These are phyloP conservation scores for Diogma glabrata DNA, from an alignment of 2,888 invertebrate genomes.

Conservation along the genomic window DNA sequence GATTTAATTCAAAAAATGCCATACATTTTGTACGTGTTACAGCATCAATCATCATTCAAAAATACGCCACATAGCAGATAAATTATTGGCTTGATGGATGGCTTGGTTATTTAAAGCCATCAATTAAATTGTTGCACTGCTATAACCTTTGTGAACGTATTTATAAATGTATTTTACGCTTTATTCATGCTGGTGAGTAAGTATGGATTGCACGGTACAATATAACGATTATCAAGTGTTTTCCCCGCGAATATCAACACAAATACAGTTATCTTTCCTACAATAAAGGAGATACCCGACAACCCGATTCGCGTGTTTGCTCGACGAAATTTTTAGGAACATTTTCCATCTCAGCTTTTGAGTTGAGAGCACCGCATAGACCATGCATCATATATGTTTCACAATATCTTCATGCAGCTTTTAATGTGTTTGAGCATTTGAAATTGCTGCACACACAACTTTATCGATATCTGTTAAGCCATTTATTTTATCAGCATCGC, in stretches of 20 bases:
- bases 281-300: constrained; percentile 24
- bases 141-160: constrained; percentile 24
- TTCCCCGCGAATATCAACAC: constrained; percentile 15
- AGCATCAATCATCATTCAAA: too few species aligned
- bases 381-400: background rate
- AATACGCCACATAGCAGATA: background rate
- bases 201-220: constrained; percentile 25
- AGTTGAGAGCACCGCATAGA: background rate
- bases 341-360: too few species aligned
- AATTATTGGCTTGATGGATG: too few species aligned
- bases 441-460: background rate
- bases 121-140: constrained; percentile 19
- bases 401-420: background rate
- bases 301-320: too few species aligned
- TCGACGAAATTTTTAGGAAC: too few species aligned
- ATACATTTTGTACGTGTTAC: too few species aligned
- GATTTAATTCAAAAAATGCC: too few species aligned
- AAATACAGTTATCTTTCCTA: constrained; percentile 18
- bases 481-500: background rate
- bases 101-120: too few species aligned
- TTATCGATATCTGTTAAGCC: background rate
- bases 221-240: constrained; percentile 26
- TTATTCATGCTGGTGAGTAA: constrained; percentile 20
- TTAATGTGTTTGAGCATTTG: background rate
- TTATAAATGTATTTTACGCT: constrained; percentile 25